Evolutionary conservation across 2,888 invertebrate genomes (phyloP).

Genomic region (Macaria liturata): DNA sequence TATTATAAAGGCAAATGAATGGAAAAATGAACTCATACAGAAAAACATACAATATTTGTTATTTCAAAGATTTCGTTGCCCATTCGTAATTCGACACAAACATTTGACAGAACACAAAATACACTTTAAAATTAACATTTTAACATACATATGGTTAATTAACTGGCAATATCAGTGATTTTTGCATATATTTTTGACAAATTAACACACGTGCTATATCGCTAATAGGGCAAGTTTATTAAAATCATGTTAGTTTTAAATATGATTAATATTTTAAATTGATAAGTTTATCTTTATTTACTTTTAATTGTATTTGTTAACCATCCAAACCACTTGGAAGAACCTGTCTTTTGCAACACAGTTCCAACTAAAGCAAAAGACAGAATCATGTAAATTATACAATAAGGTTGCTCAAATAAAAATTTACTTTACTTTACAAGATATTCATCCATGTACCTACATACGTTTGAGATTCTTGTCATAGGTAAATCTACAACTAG

Average conservation of each 20-base stretch:
- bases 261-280: too few relatives aligned
- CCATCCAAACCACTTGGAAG: too few relatives aligned
- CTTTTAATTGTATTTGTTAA: too few relatives aligned
- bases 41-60: background rate
- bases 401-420: too few relatives aligned
- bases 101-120: conserved; percentile 5
- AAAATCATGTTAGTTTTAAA: conserved; percentile 13
- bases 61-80: background rate
- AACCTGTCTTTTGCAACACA: too few relatives aligned
- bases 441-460: background rate
- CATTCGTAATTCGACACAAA: conserved; percentile 4
- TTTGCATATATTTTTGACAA: conserved; percentile 16
- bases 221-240: conserved; percentile 15
- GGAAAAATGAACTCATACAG: too few relatives aligned
- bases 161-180: conserved; percentile 11
- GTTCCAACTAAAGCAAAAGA: too few relatives aligned
- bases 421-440: too few relatives aligned
- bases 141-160: conserved; percentile 22
- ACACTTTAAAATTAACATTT: conserved; percentile 11
- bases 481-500: background rate
- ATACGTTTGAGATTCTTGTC: background rate
- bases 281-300: too few relatives aligned
- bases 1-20: too few relatives aligned
- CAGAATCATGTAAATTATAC: too few relatives aligned
- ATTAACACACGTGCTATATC: conserved; percentile 12